These are phyloP conservation scores for Muntiacus reevesi DNA, from an alignment of 2,113 vertebrate species.

Conservation along the genomic window DNA sequence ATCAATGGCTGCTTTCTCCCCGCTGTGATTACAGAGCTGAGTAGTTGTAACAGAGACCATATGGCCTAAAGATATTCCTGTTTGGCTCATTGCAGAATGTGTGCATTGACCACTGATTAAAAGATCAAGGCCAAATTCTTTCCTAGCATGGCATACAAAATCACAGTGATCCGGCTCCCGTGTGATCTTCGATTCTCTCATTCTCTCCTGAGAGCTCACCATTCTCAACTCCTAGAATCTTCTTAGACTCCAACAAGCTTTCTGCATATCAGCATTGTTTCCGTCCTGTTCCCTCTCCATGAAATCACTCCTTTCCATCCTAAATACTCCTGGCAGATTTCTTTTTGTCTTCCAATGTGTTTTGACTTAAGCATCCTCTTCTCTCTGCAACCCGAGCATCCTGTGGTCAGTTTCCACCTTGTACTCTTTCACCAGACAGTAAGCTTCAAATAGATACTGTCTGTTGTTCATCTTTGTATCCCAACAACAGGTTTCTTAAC, in stretches of 20 bases:
- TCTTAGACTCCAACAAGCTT: neutral
- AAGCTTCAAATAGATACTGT: neutral
- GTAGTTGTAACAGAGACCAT: neutral
- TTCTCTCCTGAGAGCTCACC: neutral
- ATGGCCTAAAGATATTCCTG: neutral
- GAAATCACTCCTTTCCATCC: neutral
- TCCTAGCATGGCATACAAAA: neutral
- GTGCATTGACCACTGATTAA: neutral
- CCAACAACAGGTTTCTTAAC: neutral
- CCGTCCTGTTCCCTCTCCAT: neutral
- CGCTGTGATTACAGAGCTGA: neutral
- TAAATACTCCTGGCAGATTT: neutral
- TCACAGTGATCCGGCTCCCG: neutral
- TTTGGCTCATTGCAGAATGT: slow-evolving; percentile 5
- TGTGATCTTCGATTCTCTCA: neutral
- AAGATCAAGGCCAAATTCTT: neutral
- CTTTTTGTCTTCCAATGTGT: neutral
- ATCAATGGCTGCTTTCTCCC: neutral
- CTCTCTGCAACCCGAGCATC: neutral
- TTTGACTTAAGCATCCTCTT: neutral
- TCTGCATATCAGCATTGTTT: neutral
- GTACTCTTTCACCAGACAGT: neutral
- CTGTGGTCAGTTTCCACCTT: neutral
- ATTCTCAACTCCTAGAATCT: neutral
- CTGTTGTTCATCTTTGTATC: neutral